Evolutionary conservation across 2,797 vertebrate species (phyloP).

Genomic region (Phoeniculus purpureus): DNA sequence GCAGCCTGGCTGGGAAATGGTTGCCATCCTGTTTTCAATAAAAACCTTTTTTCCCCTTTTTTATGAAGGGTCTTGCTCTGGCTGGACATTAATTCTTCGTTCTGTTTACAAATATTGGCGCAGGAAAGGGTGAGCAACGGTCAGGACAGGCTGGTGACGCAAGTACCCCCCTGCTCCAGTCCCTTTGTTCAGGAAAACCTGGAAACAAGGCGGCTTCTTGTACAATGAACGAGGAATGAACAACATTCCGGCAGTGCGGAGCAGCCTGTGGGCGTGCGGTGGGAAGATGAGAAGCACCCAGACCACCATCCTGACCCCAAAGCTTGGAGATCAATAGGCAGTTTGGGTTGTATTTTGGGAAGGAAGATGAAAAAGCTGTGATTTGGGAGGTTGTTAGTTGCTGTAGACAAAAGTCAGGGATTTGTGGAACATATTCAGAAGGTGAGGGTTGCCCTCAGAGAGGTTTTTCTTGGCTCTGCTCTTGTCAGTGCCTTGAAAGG

Average conservation of each 20-base stretch:
- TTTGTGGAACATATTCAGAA: not conserved
- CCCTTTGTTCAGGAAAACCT: conserved; percentile 38
- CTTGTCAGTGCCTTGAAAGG: not conserved
- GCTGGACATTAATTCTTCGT: not conserved
- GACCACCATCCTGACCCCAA: not conserved
- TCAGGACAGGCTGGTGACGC: conserved; percentile 42
- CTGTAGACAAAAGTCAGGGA: not conserved
- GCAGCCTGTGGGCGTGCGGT: not conserved
- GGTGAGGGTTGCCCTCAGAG: not conserved
- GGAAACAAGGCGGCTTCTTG: not conserved
- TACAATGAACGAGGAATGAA: not conserved
- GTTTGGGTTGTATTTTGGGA: not conserved
- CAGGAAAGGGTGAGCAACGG: conserved; percentile 32
- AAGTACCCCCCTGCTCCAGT: not conserved
- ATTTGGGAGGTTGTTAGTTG: not conserved
- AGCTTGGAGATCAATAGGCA: not conserved
- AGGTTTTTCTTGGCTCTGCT: not conserved
- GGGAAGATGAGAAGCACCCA: not conserved
- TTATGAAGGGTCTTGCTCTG: conserved; percentile 11
- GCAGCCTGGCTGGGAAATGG: conserved; percentile 36
- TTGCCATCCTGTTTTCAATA: conserved; percentile 67
- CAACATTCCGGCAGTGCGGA: not conserved
- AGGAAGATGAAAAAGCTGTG: not conserved
- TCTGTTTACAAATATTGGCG: conserved; percentile 51
- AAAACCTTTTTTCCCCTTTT: not conserved